Conservation (phyloP, 2,888 invertebrate species). For the Teleogryllus oceanicus region DNA sequence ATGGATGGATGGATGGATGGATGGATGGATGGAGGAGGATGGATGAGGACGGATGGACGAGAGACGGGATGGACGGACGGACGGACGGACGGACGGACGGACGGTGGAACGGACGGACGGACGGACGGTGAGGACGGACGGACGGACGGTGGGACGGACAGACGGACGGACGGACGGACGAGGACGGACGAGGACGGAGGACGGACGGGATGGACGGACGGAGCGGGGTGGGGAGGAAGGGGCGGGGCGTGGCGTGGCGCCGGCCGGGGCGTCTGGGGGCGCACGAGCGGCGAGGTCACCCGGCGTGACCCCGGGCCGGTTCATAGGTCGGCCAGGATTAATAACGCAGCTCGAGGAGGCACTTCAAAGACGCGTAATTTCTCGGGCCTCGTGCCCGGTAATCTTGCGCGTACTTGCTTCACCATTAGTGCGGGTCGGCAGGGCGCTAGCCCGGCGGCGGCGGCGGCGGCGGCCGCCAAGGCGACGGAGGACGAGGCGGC, state of each 20-base stretch:
- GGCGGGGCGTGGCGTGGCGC: background rate
- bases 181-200: background rate
- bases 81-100: no score
- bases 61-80: background rate
- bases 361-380: constrained; percentile 18
- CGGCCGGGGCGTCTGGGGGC: background rate
- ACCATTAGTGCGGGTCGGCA: background rate
- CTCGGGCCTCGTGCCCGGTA: background rate
- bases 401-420: background rate
- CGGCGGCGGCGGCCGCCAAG: background rate
- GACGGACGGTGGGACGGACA: background rate
- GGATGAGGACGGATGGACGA: background rate
- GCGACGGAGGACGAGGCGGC: background rate
- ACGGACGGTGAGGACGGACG: background rate
- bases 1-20: rapidly evolving
- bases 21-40: no score
- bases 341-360: background rate
- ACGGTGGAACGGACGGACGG: background rate
- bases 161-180: background rate
- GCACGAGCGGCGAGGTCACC: background rate
- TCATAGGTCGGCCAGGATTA: background rate
- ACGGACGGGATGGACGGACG: background rate
- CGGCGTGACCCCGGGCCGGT: background rate
- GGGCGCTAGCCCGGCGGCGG: no score
- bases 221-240: background rate